Base-by-base conservation (phyloP, 2,888 invertebrate genomes). In the Phaonia tiefii region DNA sequence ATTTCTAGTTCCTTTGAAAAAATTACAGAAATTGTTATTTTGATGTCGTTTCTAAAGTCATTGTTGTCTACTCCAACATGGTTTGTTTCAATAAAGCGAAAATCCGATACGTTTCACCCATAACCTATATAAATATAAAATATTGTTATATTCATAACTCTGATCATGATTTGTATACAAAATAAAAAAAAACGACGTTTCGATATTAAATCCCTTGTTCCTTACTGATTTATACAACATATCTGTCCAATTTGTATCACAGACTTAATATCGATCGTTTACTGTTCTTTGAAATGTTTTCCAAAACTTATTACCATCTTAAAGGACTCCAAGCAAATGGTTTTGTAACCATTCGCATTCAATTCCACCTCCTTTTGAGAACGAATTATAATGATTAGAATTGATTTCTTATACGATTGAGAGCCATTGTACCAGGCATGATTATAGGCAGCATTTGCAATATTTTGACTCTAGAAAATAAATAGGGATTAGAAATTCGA, bases 341-440 rank as follows among this genome's bases (percentile, higher is more conserved):
- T 58, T n/a, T 85, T 74, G 67, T 85, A 86, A 8, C 88, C 88
- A 75, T 85, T 84, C 20, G 89, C 88, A 39, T 77, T 86, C 1
- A 87, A 58, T 25, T 83, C 80, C 0, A 85, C 83, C 0, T 84
- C 84, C 66, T 83, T 84, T 66, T 88, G 88, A 0, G 86, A 80
- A 1, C 87, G 85, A 4, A 84, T 79, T n/a, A 87, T 85, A 2
- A 88, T 83, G 26, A 86, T 83, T 0, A 86, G 67, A 4, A 89
- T 56, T 0, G 83, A 83, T 66, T 85, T 87, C 46, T 86, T 87
- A 73, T 88, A 89, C 0, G 83, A 78, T 25, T 67, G 25, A 0
- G 85, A 84, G 0, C 86, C 88, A 60, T 86, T 83, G 10, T 86
- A 84, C 87, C 88, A 89, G 17, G 85, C 71, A 69, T 86, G 86